These are phyloP conservation scores for Haemorhous mexicanus DNA, from an alignment of 2,113 vertebrate genomes.

Conservation along the genomic window DNA sequence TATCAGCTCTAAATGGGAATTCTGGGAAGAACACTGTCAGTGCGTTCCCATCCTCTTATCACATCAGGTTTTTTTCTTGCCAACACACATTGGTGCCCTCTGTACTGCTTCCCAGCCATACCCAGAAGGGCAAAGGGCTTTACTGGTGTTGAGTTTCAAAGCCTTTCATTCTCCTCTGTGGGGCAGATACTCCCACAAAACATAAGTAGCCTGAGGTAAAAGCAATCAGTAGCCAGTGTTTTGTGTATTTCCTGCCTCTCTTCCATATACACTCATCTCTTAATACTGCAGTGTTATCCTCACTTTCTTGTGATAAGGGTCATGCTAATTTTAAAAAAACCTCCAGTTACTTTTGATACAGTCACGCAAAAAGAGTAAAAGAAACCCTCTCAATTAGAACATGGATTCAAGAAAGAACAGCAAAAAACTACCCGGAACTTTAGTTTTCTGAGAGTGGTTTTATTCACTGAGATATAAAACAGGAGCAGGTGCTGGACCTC, in stretches of 20 bases:
- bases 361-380: background rate
- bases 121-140: background rate
- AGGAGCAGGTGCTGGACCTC: background rate
- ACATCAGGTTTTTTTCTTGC: background rate
- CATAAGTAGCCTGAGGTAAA: background rate
- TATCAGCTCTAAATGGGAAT: background rate
- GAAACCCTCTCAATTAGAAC: background rate
- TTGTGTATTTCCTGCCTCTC: no score
- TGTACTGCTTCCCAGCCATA: background rate
- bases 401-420: background rate
- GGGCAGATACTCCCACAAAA: background rate
- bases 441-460: background rate
- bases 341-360: background rate
- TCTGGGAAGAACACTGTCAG: background rate
- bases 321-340: no score
- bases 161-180: background rate
- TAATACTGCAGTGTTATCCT: no score
- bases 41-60: background rate
- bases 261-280: no score
- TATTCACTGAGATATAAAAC: background rate
- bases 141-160: background rate
- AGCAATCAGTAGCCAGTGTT: background rate
- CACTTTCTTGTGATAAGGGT: no score
- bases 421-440: background rate
- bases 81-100: background rate